Base-by-base conservation (phyloP, 2,797 vertebrate species). In the Botia kubotai region DNA sequence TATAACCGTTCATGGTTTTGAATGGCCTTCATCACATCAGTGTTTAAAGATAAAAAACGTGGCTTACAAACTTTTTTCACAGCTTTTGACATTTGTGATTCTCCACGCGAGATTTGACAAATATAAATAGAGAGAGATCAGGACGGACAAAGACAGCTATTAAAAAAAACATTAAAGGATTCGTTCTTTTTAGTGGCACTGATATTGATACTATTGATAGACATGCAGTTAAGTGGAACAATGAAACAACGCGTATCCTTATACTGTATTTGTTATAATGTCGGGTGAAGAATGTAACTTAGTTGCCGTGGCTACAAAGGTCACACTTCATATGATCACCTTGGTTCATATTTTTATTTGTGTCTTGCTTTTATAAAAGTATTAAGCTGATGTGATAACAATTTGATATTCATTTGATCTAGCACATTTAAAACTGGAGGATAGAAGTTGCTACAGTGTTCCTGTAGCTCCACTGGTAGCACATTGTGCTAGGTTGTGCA, bases 21-120 rank as follows among this genome's bases (percentile, higher is more conserved):
- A 58, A 69, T 68, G 52, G n/a, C 46, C 73, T 53, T 29, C 16
- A 58, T 69, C 53, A 33, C 21, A 16, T 70, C 29, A 50, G 60
- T 69, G 36, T 58, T 69, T 2, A 13, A 69, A 69, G 65, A 69
- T 68, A 2, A 69, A 77, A 50, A 60, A 77, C 66, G 70, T 70
- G 21, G 21, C 39, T 57, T 57, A 46, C 36, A 68, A 53, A 77
- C 46, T n/a, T n/a, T n/a, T n/a, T n/a, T 67, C 19, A 26, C 33
- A 58, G 11, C 19, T 6, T 69, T 68, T 29, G 75, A 58, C 48
- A 26, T 11, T 3, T 77, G 6, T 55, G 16, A 17, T 66, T 16
- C 14, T 52, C 17, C 29, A 4, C 0, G 6, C 23, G 67, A 13
- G 33, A 57, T 77, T 77, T 77, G 75, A 77, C 75, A 57, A 29